Evolutionary conservation across 2,113 vertebrate genomes (phyloP).

Genomic region (Pan paniscus): DNA sequence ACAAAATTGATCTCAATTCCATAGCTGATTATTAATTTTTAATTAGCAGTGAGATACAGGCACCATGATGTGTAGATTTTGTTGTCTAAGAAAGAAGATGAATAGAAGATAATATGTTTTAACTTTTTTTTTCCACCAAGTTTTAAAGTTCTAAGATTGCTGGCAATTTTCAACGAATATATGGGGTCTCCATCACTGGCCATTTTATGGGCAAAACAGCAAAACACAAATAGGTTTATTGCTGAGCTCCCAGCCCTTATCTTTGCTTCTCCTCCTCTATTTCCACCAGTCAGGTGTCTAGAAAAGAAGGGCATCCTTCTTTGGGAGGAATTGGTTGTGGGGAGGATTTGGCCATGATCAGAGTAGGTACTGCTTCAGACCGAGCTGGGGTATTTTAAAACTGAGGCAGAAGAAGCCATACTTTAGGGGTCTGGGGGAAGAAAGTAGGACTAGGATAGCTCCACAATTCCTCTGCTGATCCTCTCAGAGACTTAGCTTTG

Average conservation of each 20-base stretch:
- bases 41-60: background rate
- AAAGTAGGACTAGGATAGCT: background rate
- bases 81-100: background rate
- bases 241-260: background rate
- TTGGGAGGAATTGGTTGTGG: background rate
- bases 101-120: background rate
- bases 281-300: background rate
- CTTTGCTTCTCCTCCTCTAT: background rate
- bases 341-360: background rate
- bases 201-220: background rate
- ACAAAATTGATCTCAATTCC: background rate
- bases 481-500: background rate
- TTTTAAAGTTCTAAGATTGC: background rate
- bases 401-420: background rate
- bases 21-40: background rate
- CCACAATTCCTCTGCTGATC: background rate
- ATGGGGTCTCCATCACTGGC: background rate
- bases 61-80: rapidly evolving
- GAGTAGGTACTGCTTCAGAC: background rate
- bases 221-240: background rate
- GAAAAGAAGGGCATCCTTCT: background rate
- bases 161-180: background rate
- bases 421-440: background rate
- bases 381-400: background rate
- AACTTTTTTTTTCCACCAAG: background rate